Conservation (phyloP, 2,888 invertebrate species). For the Lithophane socia region DNA sequence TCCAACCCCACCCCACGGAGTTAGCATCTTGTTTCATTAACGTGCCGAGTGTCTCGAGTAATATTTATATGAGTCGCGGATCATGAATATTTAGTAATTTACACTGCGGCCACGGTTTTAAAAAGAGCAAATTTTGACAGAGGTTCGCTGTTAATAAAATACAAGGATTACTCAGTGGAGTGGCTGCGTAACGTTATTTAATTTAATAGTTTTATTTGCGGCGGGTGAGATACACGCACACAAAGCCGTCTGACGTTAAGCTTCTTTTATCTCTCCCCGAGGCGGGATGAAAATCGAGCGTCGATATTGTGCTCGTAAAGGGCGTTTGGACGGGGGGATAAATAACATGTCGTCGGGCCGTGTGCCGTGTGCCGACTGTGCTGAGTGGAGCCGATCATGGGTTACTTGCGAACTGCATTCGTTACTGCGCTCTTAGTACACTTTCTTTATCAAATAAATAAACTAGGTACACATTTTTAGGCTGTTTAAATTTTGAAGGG, state of each 20-base stretch:
- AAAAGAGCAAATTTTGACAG: slow-evolving; percentile 77
- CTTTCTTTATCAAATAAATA: slow-evolving; percentile 7
- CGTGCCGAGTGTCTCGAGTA: slow-evolving; percentile 78
- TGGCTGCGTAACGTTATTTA: slow-evolving; percentile 74
- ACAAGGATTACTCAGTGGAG: slow-evolving; percentile 65
- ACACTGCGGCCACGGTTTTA: slow-evolving; percentile 73
- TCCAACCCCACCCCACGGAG: slow-evolving; percentile 76
- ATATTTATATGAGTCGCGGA: slow-evolving; percentile 84
- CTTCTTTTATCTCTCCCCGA: slow-evolving; percentile 80
- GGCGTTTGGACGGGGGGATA: slow-evolving; percentile 81
- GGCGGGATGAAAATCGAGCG: slow-evolving; percentile 82
- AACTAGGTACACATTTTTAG: background rate
- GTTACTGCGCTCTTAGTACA: slow-evolving; percentile 36
- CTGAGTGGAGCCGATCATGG: slow-evolving; percentile 58
- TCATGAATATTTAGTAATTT: slow-evolving; percentile 83
- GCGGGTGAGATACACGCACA: slow-evolving; percentile 65
- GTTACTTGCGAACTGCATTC: slow-evolving; percentile 54
- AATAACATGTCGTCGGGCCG: slow-evolving; percentile 81
- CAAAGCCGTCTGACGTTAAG: slow-evolving; percentile 72
- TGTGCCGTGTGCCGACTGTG: slow-evolving; percentile 64
- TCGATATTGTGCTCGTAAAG: slow-evolving; percentile 85
- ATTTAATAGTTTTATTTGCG: slow-evolving; percentile 79
- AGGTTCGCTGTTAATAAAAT: slow-evolving; percentile 70
- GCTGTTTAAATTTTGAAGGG: background rate
- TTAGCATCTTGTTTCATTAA: slow-evolving; percentile 88